Percentiles rank a stretch among this genome's conserved stretches.
Evolutionary conservation across 1,140 invertebrate species (phyloP).

Genomic region (Hormaphis cornu): DNA sequence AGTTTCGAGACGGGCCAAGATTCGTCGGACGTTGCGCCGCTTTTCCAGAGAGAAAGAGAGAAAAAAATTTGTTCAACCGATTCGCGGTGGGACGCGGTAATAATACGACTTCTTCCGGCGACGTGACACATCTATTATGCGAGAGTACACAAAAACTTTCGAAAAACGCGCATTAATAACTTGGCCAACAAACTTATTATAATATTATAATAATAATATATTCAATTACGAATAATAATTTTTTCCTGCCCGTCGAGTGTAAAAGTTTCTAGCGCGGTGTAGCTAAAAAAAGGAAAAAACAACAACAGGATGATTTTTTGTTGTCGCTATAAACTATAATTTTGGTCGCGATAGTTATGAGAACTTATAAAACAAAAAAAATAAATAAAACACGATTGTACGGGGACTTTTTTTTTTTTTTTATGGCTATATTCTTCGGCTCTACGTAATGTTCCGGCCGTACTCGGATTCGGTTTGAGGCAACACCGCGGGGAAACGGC

Average conservation of each 20-base stretch:
- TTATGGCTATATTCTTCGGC: no score
- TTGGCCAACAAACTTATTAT: constrained; percentile 26
- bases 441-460: no score
- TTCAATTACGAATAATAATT: constrained; percentile 22
- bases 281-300: neutral
- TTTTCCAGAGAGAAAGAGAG: constrained; percentile 7
- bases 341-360: no score
- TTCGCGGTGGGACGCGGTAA: constrained; percentile 9
- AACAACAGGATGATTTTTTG: no score
- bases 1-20: constrained; percentile 12
- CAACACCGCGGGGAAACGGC: no score
- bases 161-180: constrained; percentile 21
- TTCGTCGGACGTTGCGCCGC: constrained; percentile 19
- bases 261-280: neutral
- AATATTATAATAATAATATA: constrained; percentile 6
- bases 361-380: no score
- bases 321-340: no score
- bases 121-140: constrained; percentile 26
- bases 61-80: constrained; percentile 20
- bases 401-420: no score
- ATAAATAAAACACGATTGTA: no score
- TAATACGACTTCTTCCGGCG: constrained; percentile 25
- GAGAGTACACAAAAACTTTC: constrained; percentile 17
- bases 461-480: no score
- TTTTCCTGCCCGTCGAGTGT: constrained; percentile 5